These are phyloP conservation scores for Dastarcus helophoroides DNA, from an alignment of 2,888 invertebrate genomes.

Conservation along the genomic window DNA sequence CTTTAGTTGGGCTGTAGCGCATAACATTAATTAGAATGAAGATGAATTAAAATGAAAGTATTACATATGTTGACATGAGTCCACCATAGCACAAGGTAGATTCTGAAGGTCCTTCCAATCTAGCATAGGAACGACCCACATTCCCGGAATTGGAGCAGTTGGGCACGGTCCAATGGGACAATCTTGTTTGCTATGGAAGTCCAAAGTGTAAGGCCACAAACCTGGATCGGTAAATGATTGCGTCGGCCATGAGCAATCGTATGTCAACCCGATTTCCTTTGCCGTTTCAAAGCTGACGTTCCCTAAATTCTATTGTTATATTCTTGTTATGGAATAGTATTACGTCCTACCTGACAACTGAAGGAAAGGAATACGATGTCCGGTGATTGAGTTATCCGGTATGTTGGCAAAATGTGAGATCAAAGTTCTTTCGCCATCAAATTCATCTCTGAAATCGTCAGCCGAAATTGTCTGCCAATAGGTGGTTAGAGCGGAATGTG, in stretches of 20 bases:
- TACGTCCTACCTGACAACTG: conserved; percentile 42
- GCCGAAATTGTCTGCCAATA: conserved; percentile 49
- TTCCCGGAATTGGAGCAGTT: conserved; percentile 37
- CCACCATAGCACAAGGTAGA: conserved; percentile 44
- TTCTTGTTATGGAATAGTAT: background rate
- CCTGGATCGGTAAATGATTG: conserved; percentile 36
- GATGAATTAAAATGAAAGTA: conserved; percentile 12
- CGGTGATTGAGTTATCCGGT: conserved; percentile 35
- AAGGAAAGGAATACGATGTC: conserved; percentile 45
- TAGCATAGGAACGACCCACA: conserved; percentile 52
- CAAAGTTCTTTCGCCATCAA: conserved; percentile 46
- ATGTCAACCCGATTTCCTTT: conserved; percentile 37
- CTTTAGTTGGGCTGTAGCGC: conserved; percentile 34
- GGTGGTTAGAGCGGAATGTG: conserved; percentile 41
- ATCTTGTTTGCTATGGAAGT: conserved; percentile 42
- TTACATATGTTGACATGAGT: conserved; percentile 41
- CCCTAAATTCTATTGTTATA: conserved; percentile 16
- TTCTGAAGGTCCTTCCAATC: conserved; percentile 39
- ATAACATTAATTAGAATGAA: too few species aligned
- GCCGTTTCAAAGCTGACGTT: conserved; percentile 42
- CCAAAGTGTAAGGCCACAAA: conserved; percentile 53
- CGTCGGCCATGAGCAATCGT: conserved; percentile 50
- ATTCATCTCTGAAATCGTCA: conserved; percentile 43
- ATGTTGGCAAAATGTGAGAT: conserved; percentile 45
- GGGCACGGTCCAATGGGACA: conserved; percentile 46